Evolutionary conservation across 2,113 vertebrate species (phyloP).

Genomic region (Ptilonorhynchus violaceus): DNA sequence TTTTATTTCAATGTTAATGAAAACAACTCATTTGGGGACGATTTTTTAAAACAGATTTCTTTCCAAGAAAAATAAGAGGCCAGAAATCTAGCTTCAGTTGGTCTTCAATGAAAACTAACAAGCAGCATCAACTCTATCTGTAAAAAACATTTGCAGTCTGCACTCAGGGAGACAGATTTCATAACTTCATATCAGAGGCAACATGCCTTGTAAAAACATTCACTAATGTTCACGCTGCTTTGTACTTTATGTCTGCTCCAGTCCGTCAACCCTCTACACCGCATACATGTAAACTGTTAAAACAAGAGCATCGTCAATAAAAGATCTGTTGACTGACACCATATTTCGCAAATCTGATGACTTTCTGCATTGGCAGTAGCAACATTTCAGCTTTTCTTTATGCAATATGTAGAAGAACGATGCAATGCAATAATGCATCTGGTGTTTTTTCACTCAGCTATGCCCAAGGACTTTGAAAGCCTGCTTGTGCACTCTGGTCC

Average conservation of each 20-base stretch:
- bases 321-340: slow-evolving; percentile 53
- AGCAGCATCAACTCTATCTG: background rate
- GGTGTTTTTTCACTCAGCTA: background rate
- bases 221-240: background rate
- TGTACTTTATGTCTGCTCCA: slow-evolving; percentile 26
- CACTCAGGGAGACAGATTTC: slow-evolving; percentile 29
- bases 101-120: background rate
- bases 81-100: background rate
- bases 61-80: background rate
- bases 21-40: background rate
- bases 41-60: background rate
- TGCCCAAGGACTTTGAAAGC: background rate
- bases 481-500: background rate
- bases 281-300: slow-evolving; percentile 47
- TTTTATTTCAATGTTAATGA: background rate
- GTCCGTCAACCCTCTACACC: slow-evolving; percentile 16
- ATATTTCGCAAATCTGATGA: slow-evolving; percentile 55
- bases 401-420: slow-evolving; percentile 11
- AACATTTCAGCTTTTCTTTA: slow-evolving; percentile 43
- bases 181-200: slow-evolving; percentile 20
- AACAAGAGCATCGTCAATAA: slow-evolving; percentile 14
- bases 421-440: background rate
- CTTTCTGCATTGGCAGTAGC: slow-evolving; percentile 34
- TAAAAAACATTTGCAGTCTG: background rate
- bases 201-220: slow-evolving; percentile 36